phyloP scores from a whole-genome alignment of 2,888 invertebrate species.

The Synanthedon myopaeformis region DNA sequence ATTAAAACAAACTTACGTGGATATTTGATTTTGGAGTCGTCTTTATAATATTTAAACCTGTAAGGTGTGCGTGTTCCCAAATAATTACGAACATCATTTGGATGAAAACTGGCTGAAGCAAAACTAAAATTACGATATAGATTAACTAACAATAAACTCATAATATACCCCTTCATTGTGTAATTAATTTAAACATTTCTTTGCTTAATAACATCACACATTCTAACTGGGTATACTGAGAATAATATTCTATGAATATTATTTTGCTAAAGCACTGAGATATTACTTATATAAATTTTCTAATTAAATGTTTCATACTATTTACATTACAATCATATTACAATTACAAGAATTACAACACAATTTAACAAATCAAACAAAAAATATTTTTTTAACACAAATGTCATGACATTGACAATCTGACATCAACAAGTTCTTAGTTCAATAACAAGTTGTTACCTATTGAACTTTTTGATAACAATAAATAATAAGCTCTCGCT shows the following conservation, averaged over 20 bases:
- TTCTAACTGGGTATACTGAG: background rate
- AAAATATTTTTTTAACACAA: too few relatives aligned
- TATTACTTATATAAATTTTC: too few relatives aligned
- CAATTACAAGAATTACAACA: too few relatives aligned
- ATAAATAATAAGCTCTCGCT: too few relatives aligned
- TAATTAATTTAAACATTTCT: background rate
- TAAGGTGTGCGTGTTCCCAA: slow-evolving; percentile 81
- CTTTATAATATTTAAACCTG: slow-evolving; percentile 74
- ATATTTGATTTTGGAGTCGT: slow-evolving; percentile 70
- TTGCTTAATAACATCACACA: background rate
- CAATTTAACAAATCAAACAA: too few relatives aligned
- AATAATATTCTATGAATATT: background rate
- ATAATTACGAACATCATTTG: slow-evolving; percentile 39
- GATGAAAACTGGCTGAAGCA: background rate
- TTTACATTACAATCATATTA: too few relatives aligned
- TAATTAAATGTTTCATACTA: too few relatives aligned
- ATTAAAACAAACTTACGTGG: slow-evolving; percentile 55
- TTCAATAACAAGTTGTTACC: too few relatives aligned
- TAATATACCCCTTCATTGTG: background rate
- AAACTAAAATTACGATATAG: background rate
- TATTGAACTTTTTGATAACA: too few relatives aligned
- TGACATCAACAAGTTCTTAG: too few relatives aligned
- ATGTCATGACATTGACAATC: too few relatives aligned
- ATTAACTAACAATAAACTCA: background rate
- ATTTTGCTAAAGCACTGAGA: background rate